Evolutionary conservation across 1,140 invertebrate genomes (phyloP).

Genomic region (Leptinotarsa undecemlineata): DNA sequence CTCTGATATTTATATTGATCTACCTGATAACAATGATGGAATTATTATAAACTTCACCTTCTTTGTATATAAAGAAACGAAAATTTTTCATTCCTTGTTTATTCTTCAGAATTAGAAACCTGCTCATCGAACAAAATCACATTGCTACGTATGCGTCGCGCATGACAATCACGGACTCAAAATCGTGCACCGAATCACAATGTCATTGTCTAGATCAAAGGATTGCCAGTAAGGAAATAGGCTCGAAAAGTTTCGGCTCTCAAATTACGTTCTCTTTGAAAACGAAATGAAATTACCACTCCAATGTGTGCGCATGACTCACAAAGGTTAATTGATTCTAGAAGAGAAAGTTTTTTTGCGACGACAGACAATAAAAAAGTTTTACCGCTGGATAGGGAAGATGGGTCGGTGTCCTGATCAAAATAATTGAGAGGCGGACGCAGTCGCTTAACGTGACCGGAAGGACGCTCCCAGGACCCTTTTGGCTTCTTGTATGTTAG

Average conservation of each 20-base stretch:
- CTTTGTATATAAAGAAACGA: too few relatives aligned
- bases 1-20: too few relatives aligned
- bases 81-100: too few relatives aligned
- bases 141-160: not conserved
- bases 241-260: conserved; percentile 11
- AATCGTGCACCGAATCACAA: conserved; percentile 5
- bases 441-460: too few relatives aligned
- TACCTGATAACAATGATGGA: too few relatives aligned
- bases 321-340: conserved; percentile 21
- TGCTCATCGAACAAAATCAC: not conserved
- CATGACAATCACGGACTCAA: not conserved
- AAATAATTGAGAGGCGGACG: too few relatives aligned
- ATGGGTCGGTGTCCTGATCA: too few relatives aligned
- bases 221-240: not conserved
- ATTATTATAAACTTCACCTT: too few relatives aligned
- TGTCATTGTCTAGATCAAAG: conserved; percentile 21
- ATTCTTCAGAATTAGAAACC: too few relatives aligned
- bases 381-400: not conserved
- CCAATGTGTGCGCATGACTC: not conserved
- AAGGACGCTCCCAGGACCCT: too few relatives aligned
- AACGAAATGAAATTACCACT: conserved; percentile 13
- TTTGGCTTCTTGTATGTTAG: too few relatives aligned
- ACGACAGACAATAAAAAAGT: conserved; percentile 3
- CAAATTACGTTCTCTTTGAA: conserved; percentile 11
- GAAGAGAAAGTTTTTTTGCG: not conserved